Base-by-base conservation (phyloP, 2,888 invertebrate species). In the Pristionchus mayeri region DNA sequence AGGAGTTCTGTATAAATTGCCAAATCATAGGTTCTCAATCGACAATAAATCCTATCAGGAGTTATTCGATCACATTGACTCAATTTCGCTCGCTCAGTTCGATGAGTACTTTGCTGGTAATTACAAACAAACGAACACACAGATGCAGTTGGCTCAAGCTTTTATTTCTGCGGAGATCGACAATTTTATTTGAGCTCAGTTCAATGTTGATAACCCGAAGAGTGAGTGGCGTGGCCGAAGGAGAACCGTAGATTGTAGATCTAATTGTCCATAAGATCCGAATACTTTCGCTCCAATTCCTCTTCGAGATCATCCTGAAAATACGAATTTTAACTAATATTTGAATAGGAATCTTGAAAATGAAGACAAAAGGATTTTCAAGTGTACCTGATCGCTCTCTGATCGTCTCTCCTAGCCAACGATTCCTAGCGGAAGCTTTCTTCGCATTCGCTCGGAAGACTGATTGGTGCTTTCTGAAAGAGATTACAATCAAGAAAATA, bases 391-490 rank as follows among this genome's bases (percentile, higher is more conserved):
- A 71, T 71, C 9, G 3, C 40, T 40, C 2, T 67, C 67, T 40
- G 24, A 71, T 71, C 1, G 40, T 24, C 24, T 40, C 71, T 71
- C 44, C 71, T 0, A 71, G n/a, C 44, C 71, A 13, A 11, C 71
- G 44, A 71, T 71, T 71, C 44, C 71, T 71, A 13, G 40, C 44
- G 11, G 71, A 71, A 21, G 44, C 71, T 71, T 71, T 40, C 40
- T 71, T 71, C 44, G 71, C 71, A 24, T 40, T 71, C 16, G 40
- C 40, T 24, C 44, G 71, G 71, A 71, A 71, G n/a, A 71, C 40
- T 11, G 71, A 30, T 44, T 71, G 71, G 37, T 71, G 71, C 24
- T 44, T 71, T 71, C 71, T 71, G 71, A 37, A 71, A 63, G 34
- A 63, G 27, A 13, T 30, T 27, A 37, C 63, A 1, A 34, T 63